Base-by-base conservation (phyloP, 2,888 invertebrate genomes). In the Lepidocyrtinus sp. region DNA sequence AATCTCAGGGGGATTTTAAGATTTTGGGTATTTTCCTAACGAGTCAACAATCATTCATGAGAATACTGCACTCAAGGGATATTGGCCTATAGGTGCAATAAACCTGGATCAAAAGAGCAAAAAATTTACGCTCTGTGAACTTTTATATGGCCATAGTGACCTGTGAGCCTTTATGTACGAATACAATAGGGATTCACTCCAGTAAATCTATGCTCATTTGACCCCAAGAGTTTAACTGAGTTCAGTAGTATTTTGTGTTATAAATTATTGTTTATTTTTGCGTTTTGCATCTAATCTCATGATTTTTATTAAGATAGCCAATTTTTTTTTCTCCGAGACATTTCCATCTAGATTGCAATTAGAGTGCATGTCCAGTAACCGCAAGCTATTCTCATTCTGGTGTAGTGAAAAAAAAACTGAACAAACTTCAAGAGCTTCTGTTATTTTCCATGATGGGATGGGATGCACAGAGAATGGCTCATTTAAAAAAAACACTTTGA, bases 341-440 rank as follows among this genome's bases (percentile, higher is more conserved):
- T 25, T 46, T 17, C 15, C 17, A 5, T 9, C 5, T 55, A 69
- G 59, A 72, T 78, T 78, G 77, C 77, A 78, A 78, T 78, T 78
- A 78, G 77, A 78, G 77, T 78, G 77, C 77, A 78, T 78, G 77
- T 78, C 77, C 72, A 78, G 77, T 78, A 59, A 78, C 77, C 77
- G 77, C 77, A 72, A 78, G 77, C 77, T 24, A 72, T 76, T n/a
- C n/a, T n/a, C n/a, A n/a, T n/a, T n/a, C n/a, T n/a, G n/a, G n/a
- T n/a, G n/a, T n/a, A n/a, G n/a, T n/a, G n/a, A n/a, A n/a, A n/a
- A n/a, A n/a, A n/a, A n/a, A n/a, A n/a, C n/a, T n/a, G n/a, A n/a
- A n/a, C n/a, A n/a, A n/a, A n/a, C n/a, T n/a, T n/a, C n/a, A n/a
- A n/a, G n/a, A n/a, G n/a, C n/a, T n/a, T 36, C 59, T 62, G 36